Evolutionary conservation across 2,797 vertebrate species (phyloP).

Genomic region (Valencia hispanica): DNA sequence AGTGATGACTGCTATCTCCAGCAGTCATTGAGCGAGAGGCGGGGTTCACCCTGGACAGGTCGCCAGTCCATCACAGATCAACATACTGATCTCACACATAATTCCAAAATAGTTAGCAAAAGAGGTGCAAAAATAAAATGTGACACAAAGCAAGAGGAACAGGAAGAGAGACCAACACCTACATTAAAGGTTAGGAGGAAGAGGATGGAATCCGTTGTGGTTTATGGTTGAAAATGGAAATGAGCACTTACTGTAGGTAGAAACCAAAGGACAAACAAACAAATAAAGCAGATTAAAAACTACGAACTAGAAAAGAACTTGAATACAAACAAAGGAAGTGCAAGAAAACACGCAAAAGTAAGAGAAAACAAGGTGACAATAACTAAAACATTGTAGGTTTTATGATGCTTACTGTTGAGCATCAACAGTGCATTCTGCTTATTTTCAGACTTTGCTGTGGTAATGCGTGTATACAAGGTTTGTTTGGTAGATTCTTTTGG

Average conservation of each 20-base stretch:
- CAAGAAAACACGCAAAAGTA: no score
- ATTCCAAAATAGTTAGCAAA: neutral
- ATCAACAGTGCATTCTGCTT: neutral
- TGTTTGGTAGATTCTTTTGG: neutral
- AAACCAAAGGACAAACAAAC: neutral
- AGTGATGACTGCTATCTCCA: no score
- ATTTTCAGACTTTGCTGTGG: neutral
- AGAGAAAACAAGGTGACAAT: neutral
- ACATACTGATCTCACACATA: neutral
- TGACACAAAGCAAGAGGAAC: neutral
- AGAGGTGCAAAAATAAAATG: neutral
- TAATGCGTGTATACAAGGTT: neutral
- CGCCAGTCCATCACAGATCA: no score
- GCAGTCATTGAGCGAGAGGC: no score
- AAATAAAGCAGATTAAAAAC: neutral
- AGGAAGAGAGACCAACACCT: neutral
- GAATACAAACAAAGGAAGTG: neutral
- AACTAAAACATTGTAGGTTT: neutral
- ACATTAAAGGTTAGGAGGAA: neutral
- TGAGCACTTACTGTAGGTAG: neutral
- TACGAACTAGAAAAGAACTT: neutral
- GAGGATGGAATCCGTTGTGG: neutral
- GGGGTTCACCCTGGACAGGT: no score
- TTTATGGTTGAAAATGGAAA: neutral
- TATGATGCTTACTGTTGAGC: no score